Evolutionary conservation across 2,113 vertebrate genomes (phyloP), one percentile per base, ranked within the genome.

Genomic region (Opisthocomus hoazin): DNA sequence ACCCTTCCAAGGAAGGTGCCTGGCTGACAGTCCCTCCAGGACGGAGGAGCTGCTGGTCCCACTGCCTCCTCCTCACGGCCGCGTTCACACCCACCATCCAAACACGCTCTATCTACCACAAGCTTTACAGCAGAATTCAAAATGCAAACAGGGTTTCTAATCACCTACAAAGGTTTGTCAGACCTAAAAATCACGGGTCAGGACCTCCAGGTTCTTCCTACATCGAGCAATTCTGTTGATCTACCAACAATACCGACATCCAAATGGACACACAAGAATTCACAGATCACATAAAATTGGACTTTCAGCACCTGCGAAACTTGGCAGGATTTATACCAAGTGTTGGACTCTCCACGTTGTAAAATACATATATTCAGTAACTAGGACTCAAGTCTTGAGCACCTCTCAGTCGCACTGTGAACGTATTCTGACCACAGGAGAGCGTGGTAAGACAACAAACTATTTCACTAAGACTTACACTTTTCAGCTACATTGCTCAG

Each of bases 41-140:
- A 64, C 89, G 24, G 76, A 93, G 60, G 36, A 84, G 80, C 64
- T 89, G 89, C 89, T 93, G 94, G 76, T 79, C 48, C 80, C 56
- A 48, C 85, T 85, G 89, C 95, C 88, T 89, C 60, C 89, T 74
- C 60, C 89, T 88, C 76, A 88, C 75, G 88, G 85, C 58, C 65
- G 75, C 84, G 58, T 85, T 91, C 80, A 77, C n/a, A 64, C 22
- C 53, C 51, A 36, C 10, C 87, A 61, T 68, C 70, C 95, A 85
- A 93, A 92, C 54, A 86, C 37, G 66, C 32, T 92, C 58, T 57
- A 61, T 77, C 90, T 92, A 83, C 66, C 83, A 65, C 50, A 65
- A 51, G 39, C 70, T 90, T 85, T 51, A 89, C 10, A 84, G 58
- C 11, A 81, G 89, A 89, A 89, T 43, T 86, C 68, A 37, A 93